Evolutionary conservation across 1,140 invertebrate genomes (phyloP).

Genomic region (Drosophila murphyi): DNA sequence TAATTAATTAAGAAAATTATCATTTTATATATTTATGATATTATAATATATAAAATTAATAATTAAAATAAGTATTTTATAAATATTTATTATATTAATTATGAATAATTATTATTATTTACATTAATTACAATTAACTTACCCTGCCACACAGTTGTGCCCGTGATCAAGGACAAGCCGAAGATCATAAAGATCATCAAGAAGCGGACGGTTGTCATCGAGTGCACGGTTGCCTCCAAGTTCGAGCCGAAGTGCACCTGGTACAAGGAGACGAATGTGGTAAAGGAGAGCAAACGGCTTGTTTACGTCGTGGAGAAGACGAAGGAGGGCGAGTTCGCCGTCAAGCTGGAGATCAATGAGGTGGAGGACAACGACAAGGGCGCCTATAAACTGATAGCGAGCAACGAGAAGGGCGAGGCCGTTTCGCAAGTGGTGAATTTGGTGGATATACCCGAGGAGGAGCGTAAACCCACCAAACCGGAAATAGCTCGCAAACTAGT

Average conservation of each 20-base stretch:
- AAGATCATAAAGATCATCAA: conserved; percentile 95
- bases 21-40: too few relatives aligned
- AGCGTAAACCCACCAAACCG: conserved; percentile 85
- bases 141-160: conserved; percentile 89
- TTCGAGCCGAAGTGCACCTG: conserved; percentile 95
- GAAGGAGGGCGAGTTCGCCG: conserved; percentile 89
- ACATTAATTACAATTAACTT: neutral
- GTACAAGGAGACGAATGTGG: conserved; percentile 93
- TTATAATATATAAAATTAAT: too few relatives aligned
- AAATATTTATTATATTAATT: too few relatives aligned
- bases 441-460: conserved; percentile 89
- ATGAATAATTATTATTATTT: too few relatives aligned
- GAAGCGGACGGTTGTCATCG: conserved; percentile 95
- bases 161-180: conserved; percentile 96
- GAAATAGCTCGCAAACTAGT: conserved; percentile 90
- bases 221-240: conserved; percentile 94
- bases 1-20: too few relatives aligned
- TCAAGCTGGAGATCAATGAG: conserved; percentile 94
- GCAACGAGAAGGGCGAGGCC: conserved; percentile 97
- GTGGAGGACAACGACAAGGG: conserved; percentile 92
- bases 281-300: conserved; percentile 88
- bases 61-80: too few relatives aligned
- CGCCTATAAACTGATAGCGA: conserved; percentile 94
- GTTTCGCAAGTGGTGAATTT: conserved; percentile 95
- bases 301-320: conserved; percentile 72